Base-by-base conservation (phyloP, 2,113 vertebrate species). In the Vimba vimba region DNA sequence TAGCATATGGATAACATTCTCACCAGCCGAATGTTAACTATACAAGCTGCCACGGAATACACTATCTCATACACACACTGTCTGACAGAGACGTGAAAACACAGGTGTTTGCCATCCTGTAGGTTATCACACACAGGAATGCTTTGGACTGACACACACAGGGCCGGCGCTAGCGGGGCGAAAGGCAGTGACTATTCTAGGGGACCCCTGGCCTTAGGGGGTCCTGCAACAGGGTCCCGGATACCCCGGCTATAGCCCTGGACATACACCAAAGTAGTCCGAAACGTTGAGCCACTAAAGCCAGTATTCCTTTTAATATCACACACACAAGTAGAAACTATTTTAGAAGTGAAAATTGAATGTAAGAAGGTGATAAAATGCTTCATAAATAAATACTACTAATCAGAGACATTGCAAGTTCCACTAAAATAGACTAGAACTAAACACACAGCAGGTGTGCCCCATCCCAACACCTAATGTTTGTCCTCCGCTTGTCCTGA, bases 1-100 rank as follows among this genome's bases (percentile, higher is more conserved):
- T 88, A 73, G 62, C 86, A 89, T 88, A 79, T 86, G 89, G 86
- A 45, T 47, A 73, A 59, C 81, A 85, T 89, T 88, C 85, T 47
- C 82, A 84, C 85, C 73, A 82, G 64, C 25, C 10, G 15, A 52
- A 33, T 55, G 27, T 69, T 36, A 66, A 52, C 43, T 33, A 50
- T 30, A 73, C 8, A 66, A 83, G 64, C 47, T 57, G 79, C 59
- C 57, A 17, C 2, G 15, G 50, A 68, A 87, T 33, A 69, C 25
- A 55, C 64, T 45, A 33, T 10, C 25, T 4, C 64, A 36, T 57
- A 36, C 73, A 62, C 25, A 5, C 57, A 0, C 55, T 1, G 13
- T 52, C 25, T 17, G 43, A 76, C 73, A 75, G 66, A 19, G 66
- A 69, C 2, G 55, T 55, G 78, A 45, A 66, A 47, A 68, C 62